Evolutionary conservation across 1,140 invertebrate genomes (phyloP), one percentile per base, ranked within the genome.

Genomic region (Drosophila pallidifrons): DNA sequence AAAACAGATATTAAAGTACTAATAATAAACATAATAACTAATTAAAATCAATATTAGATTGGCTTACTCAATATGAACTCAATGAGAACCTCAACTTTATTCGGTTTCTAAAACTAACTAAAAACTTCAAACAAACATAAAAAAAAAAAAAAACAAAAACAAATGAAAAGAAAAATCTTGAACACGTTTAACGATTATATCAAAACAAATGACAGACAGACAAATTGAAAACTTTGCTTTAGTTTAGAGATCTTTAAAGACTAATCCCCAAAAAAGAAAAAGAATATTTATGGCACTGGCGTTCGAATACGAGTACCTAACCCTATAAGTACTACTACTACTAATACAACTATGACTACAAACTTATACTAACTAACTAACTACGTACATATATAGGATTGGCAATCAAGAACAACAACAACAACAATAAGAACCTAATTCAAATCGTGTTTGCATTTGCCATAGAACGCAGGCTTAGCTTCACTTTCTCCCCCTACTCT

Each of bases 51-150:
- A 49, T 49, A 38, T 20, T 49, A 35, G 43, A 52, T 58, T 58
- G 65, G 58, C 59, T 49, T 52, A 74, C 57, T 58, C 45, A 74
- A 73, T 57, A 43, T 51, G 63, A 49, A 76, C 67, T 72, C 65
- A 79, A 73, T 68, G 52, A 75, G 66, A 76, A 82, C 81, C 81
- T 82, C 81, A 81, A 82, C 72, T 80, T 78, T 77, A 81, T 82
- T 81, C 81, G 81, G 81, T 82, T 82, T 82, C 81, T 58, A 72
- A 75, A 59, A 65, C 6, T 8, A 61, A 52, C 20, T 25, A 25
- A 25, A 25, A 25, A 25, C n/a, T n/a, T n/a, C n/a, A n/a, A n/a
- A n/a, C n/a, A n/a, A n/a, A n/a, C n/a, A n/a, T n/a, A n/a, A n/a
- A n/a, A n/a, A 25, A 25, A 25, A 25, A 25, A 41, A 32, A 20